Conservation (phyloP, 2,113 vertebrate species). For the Takifugu flavidus region DNA sequence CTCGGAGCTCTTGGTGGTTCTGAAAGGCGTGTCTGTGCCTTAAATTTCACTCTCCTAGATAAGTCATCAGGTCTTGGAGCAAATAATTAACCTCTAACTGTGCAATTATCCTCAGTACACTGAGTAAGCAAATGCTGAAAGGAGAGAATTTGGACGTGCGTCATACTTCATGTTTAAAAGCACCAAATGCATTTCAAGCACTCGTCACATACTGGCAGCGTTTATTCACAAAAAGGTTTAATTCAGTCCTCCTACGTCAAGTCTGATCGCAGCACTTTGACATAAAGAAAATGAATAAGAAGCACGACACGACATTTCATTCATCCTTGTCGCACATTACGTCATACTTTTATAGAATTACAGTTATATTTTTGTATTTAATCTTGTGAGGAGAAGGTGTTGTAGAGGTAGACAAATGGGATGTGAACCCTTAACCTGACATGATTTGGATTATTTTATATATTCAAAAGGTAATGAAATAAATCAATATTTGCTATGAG, state of each 20-base stretch:
- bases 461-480: too few relatives aligned
- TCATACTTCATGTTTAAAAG: constrained; percentile 31
- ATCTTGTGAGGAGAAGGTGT: too few relatives aligned
- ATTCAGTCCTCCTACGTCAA: constrained; percentile 27
- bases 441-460: too few relatives aligned
- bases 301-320: neutral
- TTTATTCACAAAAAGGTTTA: constrained; percentile 14
- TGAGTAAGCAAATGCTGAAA: constrained; percentile 8
- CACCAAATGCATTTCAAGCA: constrained; percentile 4
- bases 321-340: too few relatives aligned
- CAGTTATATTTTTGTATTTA: too few relatives aligned
- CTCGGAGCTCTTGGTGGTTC: neutral
- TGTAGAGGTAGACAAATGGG: too few relatives aligned
- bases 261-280: neutral
- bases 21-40: constrained; percentile 1
- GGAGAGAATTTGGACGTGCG: constrained; percentile 20
- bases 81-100: constrained; percentile 30
- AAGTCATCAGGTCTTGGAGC: neutral
- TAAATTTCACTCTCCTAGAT: neutral
- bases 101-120: constrained; percentile 19
- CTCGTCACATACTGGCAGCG: constrained; percentile 9
- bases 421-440: too few relatives aligned
- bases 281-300: constrained; percentile 6
- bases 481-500: too few relatives aligned
- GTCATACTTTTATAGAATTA: too few relatives aligned